Conservation (phyloP, 2,113 vertebrate species). For the Empidonax alnorum region DNA sequence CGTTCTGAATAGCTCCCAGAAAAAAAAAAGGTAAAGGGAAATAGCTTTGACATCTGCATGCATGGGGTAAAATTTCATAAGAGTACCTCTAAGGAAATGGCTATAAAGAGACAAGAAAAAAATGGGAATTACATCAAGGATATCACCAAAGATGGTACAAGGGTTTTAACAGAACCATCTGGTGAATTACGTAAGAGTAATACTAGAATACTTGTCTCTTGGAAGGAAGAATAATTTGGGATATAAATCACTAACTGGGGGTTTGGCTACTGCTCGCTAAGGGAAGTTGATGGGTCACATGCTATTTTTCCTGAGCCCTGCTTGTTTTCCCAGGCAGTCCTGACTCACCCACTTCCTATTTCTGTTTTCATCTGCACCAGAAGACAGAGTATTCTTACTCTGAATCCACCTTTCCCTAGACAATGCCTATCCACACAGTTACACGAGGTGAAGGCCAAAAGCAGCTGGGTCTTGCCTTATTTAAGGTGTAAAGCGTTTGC, state of each 20-base stretch:
- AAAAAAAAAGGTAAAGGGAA: not conserved
- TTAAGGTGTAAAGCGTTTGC: not conserved
- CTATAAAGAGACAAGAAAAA: not conserved
- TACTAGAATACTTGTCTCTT: not conserved
- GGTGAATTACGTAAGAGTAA: conserved; percentile 1
- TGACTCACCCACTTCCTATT: conserved; percentile 14
- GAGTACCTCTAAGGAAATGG: not conserved
- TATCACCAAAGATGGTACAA: conserved; percentile 14
- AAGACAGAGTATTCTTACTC: not conserved
- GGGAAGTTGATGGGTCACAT: not conserved
- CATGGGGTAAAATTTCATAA: not conserved
- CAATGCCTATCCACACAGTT: not conserved
- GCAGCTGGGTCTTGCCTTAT: not conserved
- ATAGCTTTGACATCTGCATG: not conserved
- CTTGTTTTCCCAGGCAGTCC: not conserved
- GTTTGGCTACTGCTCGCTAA: not conserved
- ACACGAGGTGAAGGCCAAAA: rapidly evolving
- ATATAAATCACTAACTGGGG: conserved; percentile 9
- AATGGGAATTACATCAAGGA: not conserved
- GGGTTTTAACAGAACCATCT: conserved; percentile 16
- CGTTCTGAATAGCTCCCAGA: not conserved
- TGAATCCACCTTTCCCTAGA: not conserved
- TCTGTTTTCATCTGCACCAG: not conserved
- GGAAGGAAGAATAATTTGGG: not conserved
- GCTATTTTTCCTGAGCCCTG: not conserved